Evolutionary conservation across 2,113 vertebrate species (phyloP).

Genomic region (Channa maculata): DNA sequence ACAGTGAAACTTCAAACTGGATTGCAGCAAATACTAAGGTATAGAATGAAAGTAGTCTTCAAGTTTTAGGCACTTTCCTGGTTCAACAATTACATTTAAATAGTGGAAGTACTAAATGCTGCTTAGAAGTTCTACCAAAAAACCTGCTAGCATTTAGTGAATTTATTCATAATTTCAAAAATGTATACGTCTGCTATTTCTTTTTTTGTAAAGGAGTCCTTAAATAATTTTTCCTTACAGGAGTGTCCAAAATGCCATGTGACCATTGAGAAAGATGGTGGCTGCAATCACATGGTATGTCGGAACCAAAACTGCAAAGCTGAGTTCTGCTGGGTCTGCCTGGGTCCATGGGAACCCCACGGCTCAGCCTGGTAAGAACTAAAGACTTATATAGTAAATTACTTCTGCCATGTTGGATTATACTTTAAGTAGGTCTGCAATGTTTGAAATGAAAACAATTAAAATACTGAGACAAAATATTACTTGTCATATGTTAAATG

Average conservation of each 20-base stretch:
- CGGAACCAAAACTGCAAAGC: constrained; percentile 99
- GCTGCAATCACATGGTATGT: constrained; percentile 99
- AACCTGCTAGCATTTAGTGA: too few relatives aligned
- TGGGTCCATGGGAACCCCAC: constrained; percentile 99
- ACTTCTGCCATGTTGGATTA: not conserved
- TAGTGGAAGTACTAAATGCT: too few relatives aligned
- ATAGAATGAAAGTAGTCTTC: not conserved
- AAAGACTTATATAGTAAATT: not conserved
- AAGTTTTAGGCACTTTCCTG: not conserved
- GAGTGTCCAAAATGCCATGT: constrained; percentile 99
- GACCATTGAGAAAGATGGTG: constrained; percentile 99
- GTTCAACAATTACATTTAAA: not conserved
- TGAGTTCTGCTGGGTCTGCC: constrained; percentile 99
- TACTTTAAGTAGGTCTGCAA: not conserved
- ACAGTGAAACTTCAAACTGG: constrained; percentile 99
- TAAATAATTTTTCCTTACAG: constrained; percentile 72
- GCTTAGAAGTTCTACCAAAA: too few relatives aligned
- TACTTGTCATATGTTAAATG: too few relatives aligned
- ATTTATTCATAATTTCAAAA: too few relatives aligned
- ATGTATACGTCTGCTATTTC: not conserved
- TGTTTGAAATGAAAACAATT: too few relatives aligned
- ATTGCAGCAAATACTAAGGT: constrained; percentile 99
- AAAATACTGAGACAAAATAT: too few relatives aligned
- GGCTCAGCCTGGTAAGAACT: constrained; percentile 96
- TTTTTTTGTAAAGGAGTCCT: not conserved